A percentile compares a stretch with the other conserved stretches of the same genome.
phyloP scores from a whole-genome alignment of 1,140 invertebrate genomes.

The Bombus confusus region DNA sequence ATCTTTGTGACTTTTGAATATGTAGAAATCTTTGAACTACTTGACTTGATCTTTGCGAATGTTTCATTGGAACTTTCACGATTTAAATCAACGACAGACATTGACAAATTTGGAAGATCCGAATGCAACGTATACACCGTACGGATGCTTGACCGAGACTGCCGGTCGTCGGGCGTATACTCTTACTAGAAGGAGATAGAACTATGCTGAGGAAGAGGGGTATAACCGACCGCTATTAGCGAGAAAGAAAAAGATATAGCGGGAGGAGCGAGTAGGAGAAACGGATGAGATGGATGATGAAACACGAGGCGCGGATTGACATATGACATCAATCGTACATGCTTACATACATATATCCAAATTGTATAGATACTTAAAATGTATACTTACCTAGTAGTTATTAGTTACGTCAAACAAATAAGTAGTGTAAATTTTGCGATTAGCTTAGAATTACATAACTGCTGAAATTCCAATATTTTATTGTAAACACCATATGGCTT shows the following conservation, averaged over 20 bases:
- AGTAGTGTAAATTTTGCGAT: not conserved
- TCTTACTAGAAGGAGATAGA: conserved; percentile 26
- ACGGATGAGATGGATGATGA: conserved; percentile 60
- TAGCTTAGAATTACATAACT: not conserved
- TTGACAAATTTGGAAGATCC: conserved; percentile 1
- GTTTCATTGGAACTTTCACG: conserved; percentile 19
- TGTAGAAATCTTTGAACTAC: not conserved
- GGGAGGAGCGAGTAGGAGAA: not conserved
- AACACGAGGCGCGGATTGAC: conserved; percentile 56
- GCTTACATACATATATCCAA: not conserved
- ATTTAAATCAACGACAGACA: not conserved
- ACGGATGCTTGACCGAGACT: conserved; percentile 34
- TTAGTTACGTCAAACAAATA: not conserved
- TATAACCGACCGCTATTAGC: not conserved
- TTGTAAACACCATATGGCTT: not conserved
- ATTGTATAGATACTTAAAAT: not conserved
- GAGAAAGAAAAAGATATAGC: not conserved
- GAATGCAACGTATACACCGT: not conserved
- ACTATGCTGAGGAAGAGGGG: not conserved
- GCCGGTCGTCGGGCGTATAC: conserved; percentile 24
- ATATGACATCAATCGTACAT: conserved; percentile 19
- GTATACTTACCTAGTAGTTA: not conserved
- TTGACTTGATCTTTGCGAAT: not conserved
- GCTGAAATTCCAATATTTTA: too few species aligned
- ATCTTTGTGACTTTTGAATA: too few species aligned